These are phyloP conservation scores for Plotosus lineatus DNA, from an alignment of 2,113 vertebrate species.

Conservation along the genomic window DNA sequence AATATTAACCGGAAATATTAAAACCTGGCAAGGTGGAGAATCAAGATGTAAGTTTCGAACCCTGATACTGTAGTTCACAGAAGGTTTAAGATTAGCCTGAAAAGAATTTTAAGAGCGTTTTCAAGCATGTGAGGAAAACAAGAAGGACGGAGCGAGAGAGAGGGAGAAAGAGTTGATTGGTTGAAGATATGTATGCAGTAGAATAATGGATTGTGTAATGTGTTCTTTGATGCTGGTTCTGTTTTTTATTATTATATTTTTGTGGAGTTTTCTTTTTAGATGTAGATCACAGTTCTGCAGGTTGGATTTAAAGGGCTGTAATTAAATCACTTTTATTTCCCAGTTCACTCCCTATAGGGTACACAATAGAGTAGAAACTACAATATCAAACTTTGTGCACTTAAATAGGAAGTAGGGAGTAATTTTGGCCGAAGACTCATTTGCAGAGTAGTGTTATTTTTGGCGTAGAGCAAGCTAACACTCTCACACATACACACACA, in stretches of 20 bases:
- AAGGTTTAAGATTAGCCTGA: background rate
- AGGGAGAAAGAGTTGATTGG: background rate
- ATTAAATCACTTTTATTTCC: background rate
- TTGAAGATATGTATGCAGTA: background rate
- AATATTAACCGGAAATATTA: background rate
- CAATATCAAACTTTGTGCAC: background rate
- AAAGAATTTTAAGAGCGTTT: background rate
- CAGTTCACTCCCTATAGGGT: background rate
- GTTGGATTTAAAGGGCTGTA: background rate
- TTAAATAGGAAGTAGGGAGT: background rate
- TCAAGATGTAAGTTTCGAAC: background rate
- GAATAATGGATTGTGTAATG: constrained; percentile 23
- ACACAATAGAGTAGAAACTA: background rate
- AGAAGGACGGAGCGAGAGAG: background rate
- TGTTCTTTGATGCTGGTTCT: constrained; percentile 18
- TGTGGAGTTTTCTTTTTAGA: background rate
- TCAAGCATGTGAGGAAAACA: background rate
- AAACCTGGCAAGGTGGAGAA: background rate
- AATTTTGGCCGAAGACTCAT: background rate
- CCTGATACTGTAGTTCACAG: background rate
- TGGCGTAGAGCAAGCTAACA: background rate
- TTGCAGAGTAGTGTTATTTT: constrained; percentile 8
- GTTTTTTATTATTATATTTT: constrained; percentile 1
- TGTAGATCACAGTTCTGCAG: background rate
- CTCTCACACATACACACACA: background rate